Percentiles rank a stretch among this genome's conserved stretches.
phyloP scores from a whole-genome alignment of 2,113 vertebrate species.

The Papio anubis region DNA sequence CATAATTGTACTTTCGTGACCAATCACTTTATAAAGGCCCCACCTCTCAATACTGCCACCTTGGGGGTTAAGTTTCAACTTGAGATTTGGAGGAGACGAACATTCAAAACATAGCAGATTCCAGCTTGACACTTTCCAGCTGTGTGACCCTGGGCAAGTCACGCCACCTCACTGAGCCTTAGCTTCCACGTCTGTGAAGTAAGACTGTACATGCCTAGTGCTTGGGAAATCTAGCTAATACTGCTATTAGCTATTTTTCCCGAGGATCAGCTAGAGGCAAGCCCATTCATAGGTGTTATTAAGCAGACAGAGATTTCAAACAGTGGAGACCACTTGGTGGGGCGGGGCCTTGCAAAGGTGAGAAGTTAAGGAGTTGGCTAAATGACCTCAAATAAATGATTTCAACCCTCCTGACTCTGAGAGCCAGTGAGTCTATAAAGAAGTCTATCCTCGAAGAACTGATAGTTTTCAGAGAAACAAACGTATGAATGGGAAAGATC shows the following conservation, averaged over 20 bases:
- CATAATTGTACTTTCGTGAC: not conserved
- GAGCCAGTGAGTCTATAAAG: no score
- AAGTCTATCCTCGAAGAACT: not conserved
- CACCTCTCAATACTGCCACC: not conserved
- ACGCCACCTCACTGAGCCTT: not conserved
- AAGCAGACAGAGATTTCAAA: no score
- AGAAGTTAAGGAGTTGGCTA: not conserved
- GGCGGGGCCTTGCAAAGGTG: no score
- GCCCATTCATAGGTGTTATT: no score
- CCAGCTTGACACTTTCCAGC: not conserved
- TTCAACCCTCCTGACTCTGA: not conserved
- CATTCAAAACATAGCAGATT: not conserved
- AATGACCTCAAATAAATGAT: not conserved
- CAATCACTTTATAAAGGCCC: not conserved
- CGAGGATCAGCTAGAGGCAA: not conserved
- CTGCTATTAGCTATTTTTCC: not conserved
- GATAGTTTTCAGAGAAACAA: not conserved
- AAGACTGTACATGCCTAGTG: fast-evolving
- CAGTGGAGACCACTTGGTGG: not conserved
- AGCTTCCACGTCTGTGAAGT: not conserved
- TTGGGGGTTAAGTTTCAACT: not conserved
- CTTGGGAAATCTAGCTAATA: fast-evolving
- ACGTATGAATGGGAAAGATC: not conserved
- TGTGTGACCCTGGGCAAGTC: not conserved
- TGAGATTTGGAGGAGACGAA: not conserved